Percentiles rank a stretch among this genome's conserved stretches.
Evolutionary conservation across 2,888 invertebrate genomes (phyloP).

Genomic region (Conops quadrifasciatus): DNA sequence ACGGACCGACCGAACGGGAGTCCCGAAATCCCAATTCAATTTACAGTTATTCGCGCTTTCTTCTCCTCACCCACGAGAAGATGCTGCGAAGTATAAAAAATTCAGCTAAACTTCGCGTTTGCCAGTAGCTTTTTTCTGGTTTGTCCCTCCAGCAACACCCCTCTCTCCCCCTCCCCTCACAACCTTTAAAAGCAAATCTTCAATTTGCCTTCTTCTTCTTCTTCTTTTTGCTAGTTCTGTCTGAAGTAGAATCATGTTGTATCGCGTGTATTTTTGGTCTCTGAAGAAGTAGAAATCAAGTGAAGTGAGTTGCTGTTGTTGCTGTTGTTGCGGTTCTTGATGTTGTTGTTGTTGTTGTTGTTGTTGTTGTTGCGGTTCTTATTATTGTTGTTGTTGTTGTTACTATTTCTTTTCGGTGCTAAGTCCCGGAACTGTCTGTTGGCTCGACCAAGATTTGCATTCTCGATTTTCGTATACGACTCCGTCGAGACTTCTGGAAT

Average conservation of each 20-base stretch:
- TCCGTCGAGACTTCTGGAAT: not conserved
- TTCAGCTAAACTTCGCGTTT: not conserved
- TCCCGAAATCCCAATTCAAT: slow-evolving; percentile 27
- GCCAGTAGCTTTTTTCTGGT: not conserved
- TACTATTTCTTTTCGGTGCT: too few species aligned
- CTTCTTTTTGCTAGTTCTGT: too few species aligned
- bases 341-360: too few species aligned
- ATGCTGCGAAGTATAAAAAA: slow-evolving; percentile 12
- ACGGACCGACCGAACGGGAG: too few species aligned
- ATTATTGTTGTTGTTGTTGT: too few species aligned
- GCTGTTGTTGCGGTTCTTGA: too few species aligned
- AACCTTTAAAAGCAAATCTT: not conserved
- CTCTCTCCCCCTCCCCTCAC: not conserved
- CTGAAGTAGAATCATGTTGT: too few species aligned
- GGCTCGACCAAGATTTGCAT: slow-evolving; percentile 3
- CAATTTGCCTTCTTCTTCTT: too few species aligned
- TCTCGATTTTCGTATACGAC: not conserved
- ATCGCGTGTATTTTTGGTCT: too few species aligned
- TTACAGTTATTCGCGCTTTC: slow-evolving; percentile 19
- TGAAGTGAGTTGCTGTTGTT: too few species aligned
- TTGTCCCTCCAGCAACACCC: not conserved
- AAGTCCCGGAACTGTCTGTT: not conserved
- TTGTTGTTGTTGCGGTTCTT: too few species aligned
- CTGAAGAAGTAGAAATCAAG: too few species aligned
- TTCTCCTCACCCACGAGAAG: not conserved